Base-by-base conservation (phyloP, 2,888 invertebrate species). In the Adelognathus sp. region DNA sequence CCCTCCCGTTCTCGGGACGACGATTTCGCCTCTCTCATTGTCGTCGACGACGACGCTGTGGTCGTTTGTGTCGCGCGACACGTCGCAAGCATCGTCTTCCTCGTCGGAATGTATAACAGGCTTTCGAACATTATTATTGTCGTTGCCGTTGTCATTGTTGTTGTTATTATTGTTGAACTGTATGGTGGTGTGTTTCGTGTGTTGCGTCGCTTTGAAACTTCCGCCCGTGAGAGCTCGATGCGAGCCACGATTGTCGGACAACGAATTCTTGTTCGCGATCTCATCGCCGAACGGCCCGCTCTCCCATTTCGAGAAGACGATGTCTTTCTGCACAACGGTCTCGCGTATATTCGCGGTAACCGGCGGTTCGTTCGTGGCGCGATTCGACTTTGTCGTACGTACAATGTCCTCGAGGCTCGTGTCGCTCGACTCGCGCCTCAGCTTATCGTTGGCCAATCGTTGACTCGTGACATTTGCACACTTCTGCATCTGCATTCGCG, bases 401-500 rank as follows among this genome's bases (percentile, higher is more conserved):
- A 83, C 79, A n/a, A 85, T 81, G 60, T 83, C 81, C 21, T 86
- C 83, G 31, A 83, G 60, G 14, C 66, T 73, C 63, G 64, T 61
- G 46, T 83, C 79, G 69, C 75, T 79, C 4, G 27, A 16, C 0
- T 78, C 70, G 64, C 16, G 39, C 4, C 24, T 74, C 1, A 14
- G 11, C 11, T 52, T 36, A 4, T 71, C 56, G 14, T 29, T 4
- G 1, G 60, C 56, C n/a, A 36, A 21, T 7, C 92, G 81, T 92
- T 92, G 85, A 92, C 92, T 27, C 46, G 41, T 11, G 41, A 66
- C 21, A 29, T 39, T 6, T n/a, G 5, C 54, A 33, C 52, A 76
- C 67, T 18, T 69, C 27, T 81, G 67, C 27, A 85, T n/a, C n/a
- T n/a, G n/a, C n/a, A n/a, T n/a, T n/a, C n/a, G n/a, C 2, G 82